Conservation (phyloP, 2,113 vertebrate genomes). For the Ameiurus melas region DNA sequence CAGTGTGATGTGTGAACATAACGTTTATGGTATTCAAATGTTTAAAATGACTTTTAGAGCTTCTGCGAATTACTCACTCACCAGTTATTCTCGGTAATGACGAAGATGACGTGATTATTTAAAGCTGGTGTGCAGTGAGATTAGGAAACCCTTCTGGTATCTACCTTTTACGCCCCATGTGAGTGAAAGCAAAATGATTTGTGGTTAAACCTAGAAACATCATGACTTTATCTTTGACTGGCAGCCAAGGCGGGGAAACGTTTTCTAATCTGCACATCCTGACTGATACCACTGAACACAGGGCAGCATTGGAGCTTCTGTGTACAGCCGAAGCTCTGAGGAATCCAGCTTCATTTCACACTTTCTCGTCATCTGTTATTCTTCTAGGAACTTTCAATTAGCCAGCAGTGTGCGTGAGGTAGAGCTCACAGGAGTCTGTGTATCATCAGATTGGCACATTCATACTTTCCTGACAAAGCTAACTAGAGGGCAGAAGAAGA, state of each 20-base stretch:
- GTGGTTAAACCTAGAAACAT: constrained; percentile 33
- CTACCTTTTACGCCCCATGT: constrained; percentile 6
- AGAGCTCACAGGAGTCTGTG: not conserved
- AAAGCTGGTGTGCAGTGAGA: constrained; percentile 10
- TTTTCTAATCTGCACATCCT: constrained; percentile 18
- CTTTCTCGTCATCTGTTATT: not conserved
- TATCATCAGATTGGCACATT: not conserved
- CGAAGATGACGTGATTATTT: not conserved
- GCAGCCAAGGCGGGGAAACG: constrained; percentile 8
- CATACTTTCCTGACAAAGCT: not conserved
- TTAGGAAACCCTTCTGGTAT: constrained; percentile 20
- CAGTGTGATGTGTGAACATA: not conserved
- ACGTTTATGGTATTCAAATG: not conserved
- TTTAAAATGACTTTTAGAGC: not conserved
- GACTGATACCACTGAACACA: constrained; percentile 4
- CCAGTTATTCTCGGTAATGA: not conserved
- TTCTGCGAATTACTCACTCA: constrained; percentile 18
- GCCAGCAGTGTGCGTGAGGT: not conserved
- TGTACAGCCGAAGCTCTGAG: constrained; percentile 37
- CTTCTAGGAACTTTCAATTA: constrained; percentile 15
- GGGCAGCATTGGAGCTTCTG: constrained; percentile 32
- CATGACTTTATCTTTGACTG: constrained; percentile 41
- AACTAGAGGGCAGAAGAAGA: no score
- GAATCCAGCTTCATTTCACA: constrained; percentile 29
- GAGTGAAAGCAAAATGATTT: constrained; percentile 19